A percentile compares a stretch with the other conserved stretches of the same genome.
Conservation (phyloP, 2,797 vertebrate species). For the Oophaga sylvatica region DNA sequence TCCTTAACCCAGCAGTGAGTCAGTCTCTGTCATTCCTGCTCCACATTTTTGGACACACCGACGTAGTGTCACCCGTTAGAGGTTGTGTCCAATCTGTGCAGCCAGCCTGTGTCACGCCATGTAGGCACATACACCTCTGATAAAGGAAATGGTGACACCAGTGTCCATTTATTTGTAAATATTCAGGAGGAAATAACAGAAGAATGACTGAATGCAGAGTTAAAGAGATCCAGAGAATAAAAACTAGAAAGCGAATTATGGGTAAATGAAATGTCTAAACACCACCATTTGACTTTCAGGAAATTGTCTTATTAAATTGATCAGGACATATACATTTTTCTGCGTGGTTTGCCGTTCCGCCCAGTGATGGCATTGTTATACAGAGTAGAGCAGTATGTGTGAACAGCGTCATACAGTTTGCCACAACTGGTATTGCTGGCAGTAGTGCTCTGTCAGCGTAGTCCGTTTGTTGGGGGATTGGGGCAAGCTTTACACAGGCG, state of each 20-base stretch:
- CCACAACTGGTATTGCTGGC: slow-evolving; percentile 63
- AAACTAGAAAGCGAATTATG: background rate
- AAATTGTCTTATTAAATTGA: slow-evolving; percentile 55
- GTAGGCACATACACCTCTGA: too few species aligned
- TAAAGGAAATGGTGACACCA: too few species aligned
- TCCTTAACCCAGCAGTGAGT: too few species aligned
- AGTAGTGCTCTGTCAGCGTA: slow-evolving; percentile 67
- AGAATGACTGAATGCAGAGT: too few species aligned
- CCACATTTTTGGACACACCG: too few species aligned
- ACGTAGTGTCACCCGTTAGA: too few species aligned
- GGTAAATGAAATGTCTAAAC: slow-evolving; percentile 17
- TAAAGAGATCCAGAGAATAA: too few species aligned
- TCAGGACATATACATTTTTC: slow-evolving; percentile 12
- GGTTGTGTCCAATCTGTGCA: too few species aligned
- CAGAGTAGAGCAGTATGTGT: slow-evolving; percentile 52
- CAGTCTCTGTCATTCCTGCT: too few species aligned
- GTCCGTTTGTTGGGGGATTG: slow-evolving; percentile 41
- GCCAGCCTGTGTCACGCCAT: too few species aligned
- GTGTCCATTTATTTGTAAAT: too few species aligned
- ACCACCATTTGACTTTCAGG: slow-evolving; percentile 14
- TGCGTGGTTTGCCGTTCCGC: slow-evolving; percentile 30
- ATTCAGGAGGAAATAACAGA: too few species aligned
- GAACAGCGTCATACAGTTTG: slow-evolving; percentile 65
- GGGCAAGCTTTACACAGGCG: slow-evolving; percentile 80
- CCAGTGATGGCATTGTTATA: slow-evolving; percentile 56